Evolutionary conservation across 2,113 vertebrate species (phyloP).

Genomic region (Bos javanicus): DNA sequence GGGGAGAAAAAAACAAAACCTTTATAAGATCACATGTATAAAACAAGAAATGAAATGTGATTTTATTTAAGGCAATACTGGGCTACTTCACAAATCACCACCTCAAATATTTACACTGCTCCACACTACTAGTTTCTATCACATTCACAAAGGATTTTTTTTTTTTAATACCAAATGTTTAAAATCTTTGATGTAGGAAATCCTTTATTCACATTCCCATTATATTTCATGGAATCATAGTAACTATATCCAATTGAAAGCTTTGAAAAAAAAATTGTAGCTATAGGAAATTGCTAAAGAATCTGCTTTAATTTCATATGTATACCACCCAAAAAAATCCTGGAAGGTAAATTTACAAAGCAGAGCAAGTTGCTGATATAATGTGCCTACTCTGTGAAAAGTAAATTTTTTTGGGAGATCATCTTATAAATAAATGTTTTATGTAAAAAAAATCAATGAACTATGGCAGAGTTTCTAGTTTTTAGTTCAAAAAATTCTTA

Average conservation of each 20-base stretch:
- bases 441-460: constrained; percentile 81
- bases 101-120: constrained; percentile 88
- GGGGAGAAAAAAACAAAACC: constrained; percentile 56
- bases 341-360: constrained; percentile 81
- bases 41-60: constrained; percentile 90
- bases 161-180: constrained; percentile 84
- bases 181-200: constrained; percentile 85
- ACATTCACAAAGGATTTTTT: constrained; percentile 85
- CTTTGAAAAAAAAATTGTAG: constrained; percentile 71
- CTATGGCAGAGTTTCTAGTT: constrained; percentile 79
- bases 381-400: constrained; percentile 74
- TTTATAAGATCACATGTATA: constrained; percentile 87
- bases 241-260: constrained; percentile 82
- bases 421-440: constrained; percentile 78
- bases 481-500: constrained; percentile 84
- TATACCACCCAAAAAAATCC: constrained; percentile 73
- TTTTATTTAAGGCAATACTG: constrained; percentile 92
- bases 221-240: constrained; percentile 80
- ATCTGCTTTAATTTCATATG: constrained; percentile 78
- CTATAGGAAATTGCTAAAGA: constrained; percentile 79
- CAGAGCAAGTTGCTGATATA: constrained; percentile 70
- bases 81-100: constrained; percentile 91
- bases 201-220: constrained; percentile 85
- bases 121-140: constrained; percentile 87
- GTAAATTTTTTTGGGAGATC: constrained; percentile 70